Evolutionary conservation across 2,888 invertebrate species (phyloP), one percentile per base, ranked within the genome.

Genomic region (Polyommatus icarus): DNA sequence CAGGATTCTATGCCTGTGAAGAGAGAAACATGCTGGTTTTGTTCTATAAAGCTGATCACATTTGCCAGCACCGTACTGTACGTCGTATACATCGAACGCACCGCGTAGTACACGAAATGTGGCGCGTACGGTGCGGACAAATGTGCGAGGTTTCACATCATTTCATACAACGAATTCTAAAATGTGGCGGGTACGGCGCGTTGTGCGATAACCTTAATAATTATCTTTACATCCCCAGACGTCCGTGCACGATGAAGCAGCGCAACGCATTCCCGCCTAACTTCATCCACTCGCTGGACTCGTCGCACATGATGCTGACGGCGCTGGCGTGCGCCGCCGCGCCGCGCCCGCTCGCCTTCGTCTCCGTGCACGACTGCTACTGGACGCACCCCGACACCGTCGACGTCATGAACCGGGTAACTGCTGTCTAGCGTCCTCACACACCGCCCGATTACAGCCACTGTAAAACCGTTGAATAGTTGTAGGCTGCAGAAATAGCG

Each of bases 291-390:
- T 99, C 99, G 46, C 94, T 99, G 87, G 99, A 99, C 94, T 99
- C 99, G 77, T 96, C 97, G 85, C 99, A 99, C 93, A 99, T 99
- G 99, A 99, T 99, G 99, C 95, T 99, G 81, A 99, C 99, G 2
- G 97, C 99, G 10, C 94, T 99, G 84, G 95, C 96, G 90, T 98
- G 98, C 86, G 97, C 97, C 90, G 95, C 97, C 50, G 94, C 94
- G 7, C 98, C 97, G 1, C 94, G 99, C 78, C 98, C 97, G 0
- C 94, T 99, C 77, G 97, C 98, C 71, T 99, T 98, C 94, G 98
- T 98, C 7, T 99, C 99, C 0, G 99, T 99, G 32, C 99, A 99
- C 91, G 99, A 99, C 92, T 99, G 99, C 89, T 99, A 97, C 94
- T 99, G 99, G 99, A 99, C 99, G 0, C 99, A 99, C 91, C 97